Evolutionary conservation across 2,113 vertebrate species (phyloP), one percentile per base, ranked within the genome.

Genomic region (Ptychochromis oligacanthus): DNA sequence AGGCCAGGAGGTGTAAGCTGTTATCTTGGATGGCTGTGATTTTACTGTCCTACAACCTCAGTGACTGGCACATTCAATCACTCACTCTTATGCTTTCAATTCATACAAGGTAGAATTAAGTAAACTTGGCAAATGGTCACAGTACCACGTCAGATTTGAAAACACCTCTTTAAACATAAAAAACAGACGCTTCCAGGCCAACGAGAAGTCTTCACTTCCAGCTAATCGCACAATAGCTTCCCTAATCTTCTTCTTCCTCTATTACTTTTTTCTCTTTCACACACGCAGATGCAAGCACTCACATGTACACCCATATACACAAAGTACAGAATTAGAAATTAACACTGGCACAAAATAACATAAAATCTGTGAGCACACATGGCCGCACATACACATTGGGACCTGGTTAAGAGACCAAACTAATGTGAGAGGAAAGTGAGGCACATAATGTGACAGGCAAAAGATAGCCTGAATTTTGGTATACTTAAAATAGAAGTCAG

Each of bases 381-480:
- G 20, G 57, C 59, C 82, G 78, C 82, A 49, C 79, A 64, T 34
- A 87, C 87, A 88, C 72, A 81, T 80, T 75, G 86, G 74, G 77
- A 72, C 46, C 46, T 72, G 67, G 46, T 26, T 72, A 86, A 80
- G 55, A 90, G 84, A 91, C 62, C 64, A 89, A 88, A 89, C 76
- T 87, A 86, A 91, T 89, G 78, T 86, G 75, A 90, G 92, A 90
- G 90, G 82, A 90, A 90, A 88, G 91, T 83, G 93, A 95, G 93
- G 94, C 94, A 95, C 94, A 92, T 93, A 83, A 86, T 92, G 86
- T 87, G 89, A 85, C 54, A 93, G 91, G 87, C 91, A 74, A 86
- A 89, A 83, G 74, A 75, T 38, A 91, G 92, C 91, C 89, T 92
- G 85, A 81, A 93, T 87, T 93, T 94, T 94, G 94, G 92, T 92